These are phyloP conservation scores for Erannis defoliaria DNA, from an alignment of 2,888 invertebrate species.

Conservation along the genomic window DNA sequence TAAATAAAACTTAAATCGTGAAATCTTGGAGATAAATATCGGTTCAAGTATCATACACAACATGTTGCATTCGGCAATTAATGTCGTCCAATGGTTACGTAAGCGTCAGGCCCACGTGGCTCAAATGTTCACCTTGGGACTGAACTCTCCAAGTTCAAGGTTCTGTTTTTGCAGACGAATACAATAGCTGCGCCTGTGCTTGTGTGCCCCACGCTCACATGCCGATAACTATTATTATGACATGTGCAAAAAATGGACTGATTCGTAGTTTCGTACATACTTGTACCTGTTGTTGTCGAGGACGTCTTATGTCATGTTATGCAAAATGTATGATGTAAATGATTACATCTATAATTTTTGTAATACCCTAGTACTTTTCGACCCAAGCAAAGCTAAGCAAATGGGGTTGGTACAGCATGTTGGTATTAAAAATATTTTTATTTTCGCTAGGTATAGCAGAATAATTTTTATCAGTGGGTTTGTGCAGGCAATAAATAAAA, in stretches of 20 bases:
- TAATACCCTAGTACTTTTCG: neutral
- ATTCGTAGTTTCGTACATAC: constrained; percentile 30
- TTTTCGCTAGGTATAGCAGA: too few relatives aligned
- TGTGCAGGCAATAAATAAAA: too few relatives aligned
- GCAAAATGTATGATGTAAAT: neutral
- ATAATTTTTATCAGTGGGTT: too few relatives aligned
- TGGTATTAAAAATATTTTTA: neutral
- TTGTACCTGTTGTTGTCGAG: constrained; percentile 34
- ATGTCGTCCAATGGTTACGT: constrained; percentile 66
- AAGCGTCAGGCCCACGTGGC: constrained; percentile 73
- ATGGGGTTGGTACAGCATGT: neutral
- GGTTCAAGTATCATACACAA: neutral
- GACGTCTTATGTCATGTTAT: constrained; percentile 25
- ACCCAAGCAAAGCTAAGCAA: neutral
- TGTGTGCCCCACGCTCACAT: constrained; percentile 59
- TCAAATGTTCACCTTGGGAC: constrained; percentile 75
- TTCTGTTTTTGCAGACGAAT: constrained; percentile 79
- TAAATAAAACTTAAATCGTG: too few relatives aligned
- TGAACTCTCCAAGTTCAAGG: constrained; percentile 84
- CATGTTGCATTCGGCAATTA: constrained; percentile 35
- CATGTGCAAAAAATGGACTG: constrained; percentile 45
- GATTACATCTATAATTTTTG: neutral
- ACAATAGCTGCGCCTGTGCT: constrained; percentile 66
- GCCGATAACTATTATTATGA: constrained; percentile 51
- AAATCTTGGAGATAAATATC: too few relatives aligned